Conservation (phyloP, 2,888 invertebrate species). For the Leptothorax acervorum region DNA sequence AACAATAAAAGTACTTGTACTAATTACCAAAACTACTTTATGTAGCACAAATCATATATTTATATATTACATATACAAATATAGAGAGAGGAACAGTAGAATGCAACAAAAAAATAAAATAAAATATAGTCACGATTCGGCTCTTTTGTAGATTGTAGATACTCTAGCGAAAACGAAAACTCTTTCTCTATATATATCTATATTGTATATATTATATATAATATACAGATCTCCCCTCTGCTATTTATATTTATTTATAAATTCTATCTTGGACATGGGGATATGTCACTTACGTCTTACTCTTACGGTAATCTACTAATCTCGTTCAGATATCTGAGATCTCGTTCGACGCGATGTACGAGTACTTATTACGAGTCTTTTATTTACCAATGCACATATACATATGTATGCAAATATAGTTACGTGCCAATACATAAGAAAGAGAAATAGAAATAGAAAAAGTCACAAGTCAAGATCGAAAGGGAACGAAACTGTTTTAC, state of each 20-base stretch:
- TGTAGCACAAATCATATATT: neutral
- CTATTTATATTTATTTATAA: neutral
- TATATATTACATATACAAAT: neutral
- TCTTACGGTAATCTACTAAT: too few relatives aligned
- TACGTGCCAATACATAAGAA: too few relatives aligned
- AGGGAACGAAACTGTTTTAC: neutral
- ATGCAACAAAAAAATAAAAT: neutral
- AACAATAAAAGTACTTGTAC: neutral
- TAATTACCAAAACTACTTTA: neutral
- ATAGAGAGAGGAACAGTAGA: neutral
- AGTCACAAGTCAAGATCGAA: neutral
- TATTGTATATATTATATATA: too few relatives aligned
- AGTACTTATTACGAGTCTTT: neutral
- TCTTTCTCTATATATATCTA: neutral
- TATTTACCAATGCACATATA: neutral
- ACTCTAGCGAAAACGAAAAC: conserved; percentile 2
- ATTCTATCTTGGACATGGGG: neutral
- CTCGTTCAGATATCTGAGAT: neutral
- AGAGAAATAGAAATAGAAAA: neutral
- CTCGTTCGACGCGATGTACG: too few relatives aligned
- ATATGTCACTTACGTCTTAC: neutral
- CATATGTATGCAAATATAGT: neutral
- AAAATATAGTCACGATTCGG: too few relatives aligned
- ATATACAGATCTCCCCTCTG: neutral
- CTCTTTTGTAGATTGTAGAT: neutral